Evolutionary conservation across 1,140 invertebrate species (phyloP).

Genomic region (Eueides isabella): DNA sequence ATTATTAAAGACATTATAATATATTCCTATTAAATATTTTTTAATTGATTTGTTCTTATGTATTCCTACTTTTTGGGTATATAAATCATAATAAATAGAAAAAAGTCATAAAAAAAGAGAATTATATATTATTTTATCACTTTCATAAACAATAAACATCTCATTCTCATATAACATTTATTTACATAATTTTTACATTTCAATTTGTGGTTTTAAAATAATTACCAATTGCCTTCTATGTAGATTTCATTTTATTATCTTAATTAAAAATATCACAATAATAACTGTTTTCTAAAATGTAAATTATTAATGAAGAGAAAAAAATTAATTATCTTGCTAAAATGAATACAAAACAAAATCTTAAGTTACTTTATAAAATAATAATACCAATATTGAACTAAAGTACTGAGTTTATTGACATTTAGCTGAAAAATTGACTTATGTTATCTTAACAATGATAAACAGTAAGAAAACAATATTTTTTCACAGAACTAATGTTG

Average conservation of each 20-base stretch:
- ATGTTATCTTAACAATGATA: background rate
- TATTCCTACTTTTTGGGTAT: background rate
- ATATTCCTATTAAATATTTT: background rate
- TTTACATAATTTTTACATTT: too few species aligned
- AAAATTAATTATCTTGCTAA: too few species aligned
- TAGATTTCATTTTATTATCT: background rate
- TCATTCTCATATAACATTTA: too few species aligned
- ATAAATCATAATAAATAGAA: background rate
- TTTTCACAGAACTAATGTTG: background rate
- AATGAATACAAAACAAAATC: background rate
- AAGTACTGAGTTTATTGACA: background rate
- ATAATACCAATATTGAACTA: background rate
- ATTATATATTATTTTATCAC: too few species aligned
- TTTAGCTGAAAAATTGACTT: conserved; percentile 3
- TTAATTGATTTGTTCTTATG: background rate
- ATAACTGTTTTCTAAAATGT: too few species aligned
- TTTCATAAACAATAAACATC: background rate
- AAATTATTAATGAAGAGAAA: too few species aligned
- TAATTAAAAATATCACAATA: too few species aligned
- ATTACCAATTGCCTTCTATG: background rate
- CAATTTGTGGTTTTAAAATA: too few species aligned
- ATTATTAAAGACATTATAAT: background rate
- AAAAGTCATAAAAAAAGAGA: background rate
- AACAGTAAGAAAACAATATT: background rate
- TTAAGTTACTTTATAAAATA: background rate